A percentile compares a stretch with the other conserved stretches of the same genome.
Conservation (phyloP, 2,113 vertebrate genomes). For the Cryptomyrus ogoouensis region DNA sequence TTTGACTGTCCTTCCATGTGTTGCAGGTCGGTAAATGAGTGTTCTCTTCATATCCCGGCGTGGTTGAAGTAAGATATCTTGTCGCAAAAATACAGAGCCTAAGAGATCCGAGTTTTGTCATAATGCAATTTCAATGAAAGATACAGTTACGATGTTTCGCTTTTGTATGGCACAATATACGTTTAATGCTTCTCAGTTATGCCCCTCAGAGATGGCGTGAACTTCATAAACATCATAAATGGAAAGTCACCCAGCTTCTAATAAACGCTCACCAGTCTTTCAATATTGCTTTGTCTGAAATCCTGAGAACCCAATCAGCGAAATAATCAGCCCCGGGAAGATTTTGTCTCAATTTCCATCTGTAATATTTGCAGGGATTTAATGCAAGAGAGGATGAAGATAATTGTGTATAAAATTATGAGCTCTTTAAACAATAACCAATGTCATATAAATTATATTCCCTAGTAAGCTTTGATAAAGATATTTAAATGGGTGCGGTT, state of each 20-base stretch:
- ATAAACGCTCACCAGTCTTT: background rate
- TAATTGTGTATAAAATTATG: constrained; percentile 14
- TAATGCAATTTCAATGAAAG: background rate
- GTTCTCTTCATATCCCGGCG: background rate
- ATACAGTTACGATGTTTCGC: background rate
- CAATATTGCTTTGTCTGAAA: constrained; percentile 22
- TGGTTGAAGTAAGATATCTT: background rate
- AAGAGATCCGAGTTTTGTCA: background rate
- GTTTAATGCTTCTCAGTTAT: background rate
- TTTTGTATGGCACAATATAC: background rate
- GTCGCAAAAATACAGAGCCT: background rate
- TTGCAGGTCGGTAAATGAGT: background rate
- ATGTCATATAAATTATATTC: constrained; percentile 42
- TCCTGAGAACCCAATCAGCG: constrained; percentile 29
- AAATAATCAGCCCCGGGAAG: constrained; percentile 37
- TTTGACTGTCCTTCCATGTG: background rate
- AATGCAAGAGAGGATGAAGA: background rate
- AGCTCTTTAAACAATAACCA: constrained; percentile 7
- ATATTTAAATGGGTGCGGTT: background rate
- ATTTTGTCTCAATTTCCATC: constrained; percentile 25
- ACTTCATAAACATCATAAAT: background rate
- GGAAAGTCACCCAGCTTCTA: background rate
- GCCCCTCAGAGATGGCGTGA: background rate
- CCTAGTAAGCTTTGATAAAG: background rate
- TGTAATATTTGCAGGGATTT: background rate